Evolutionary conservation across 2,797 vertebrate genomes (phyloP).

Genomic region (Epinephelus malabaricus): DNA sequence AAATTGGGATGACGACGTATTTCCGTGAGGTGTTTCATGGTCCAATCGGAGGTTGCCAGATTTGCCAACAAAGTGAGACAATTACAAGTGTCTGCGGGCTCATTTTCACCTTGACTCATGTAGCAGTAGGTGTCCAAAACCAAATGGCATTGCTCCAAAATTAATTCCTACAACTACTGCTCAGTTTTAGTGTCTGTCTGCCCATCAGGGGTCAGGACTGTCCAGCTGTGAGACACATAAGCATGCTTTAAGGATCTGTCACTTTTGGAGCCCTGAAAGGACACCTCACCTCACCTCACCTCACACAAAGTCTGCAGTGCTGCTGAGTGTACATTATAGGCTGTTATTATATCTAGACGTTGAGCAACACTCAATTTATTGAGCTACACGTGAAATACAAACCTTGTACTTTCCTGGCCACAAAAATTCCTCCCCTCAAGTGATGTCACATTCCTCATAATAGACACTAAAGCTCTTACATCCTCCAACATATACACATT

Average conservation of each 20-base stretch:
- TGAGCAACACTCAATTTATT: neutral
- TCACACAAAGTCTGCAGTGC: neutral
- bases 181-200: neutral
- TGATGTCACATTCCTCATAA: neutral
- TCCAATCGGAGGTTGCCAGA: slow-evolving; percentile 79
- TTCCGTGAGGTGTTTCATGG: slow-evolving; percentile 31
- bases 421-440: neutral
- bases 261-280: neutral
- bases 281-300: neutral
- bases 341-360: neutral
- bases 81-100: neutral
- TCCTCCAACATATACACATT: neutral
- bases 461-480: neutral
- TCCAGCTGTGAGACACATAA: neutral
- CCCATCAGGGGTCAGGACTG: neutral
- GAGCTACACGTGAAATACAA: neutral
- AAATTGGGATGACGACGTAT: slow-evolving; percentile 25
- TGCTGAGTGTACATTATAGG: neutral
- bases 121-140: neutral
- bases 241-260: neutral
- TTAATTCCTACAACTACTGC: neutral
- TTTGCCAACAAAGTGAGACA: slow-evolving; percentile 59
- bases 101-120: neutral
- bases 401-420: neutral
- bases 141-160: no score